These are phyloP conservation scores for Apostichopus californicus DNA, from an alignment of 35 echinoderm and acorn worm species.

Conservation along the genomic window DNA sequence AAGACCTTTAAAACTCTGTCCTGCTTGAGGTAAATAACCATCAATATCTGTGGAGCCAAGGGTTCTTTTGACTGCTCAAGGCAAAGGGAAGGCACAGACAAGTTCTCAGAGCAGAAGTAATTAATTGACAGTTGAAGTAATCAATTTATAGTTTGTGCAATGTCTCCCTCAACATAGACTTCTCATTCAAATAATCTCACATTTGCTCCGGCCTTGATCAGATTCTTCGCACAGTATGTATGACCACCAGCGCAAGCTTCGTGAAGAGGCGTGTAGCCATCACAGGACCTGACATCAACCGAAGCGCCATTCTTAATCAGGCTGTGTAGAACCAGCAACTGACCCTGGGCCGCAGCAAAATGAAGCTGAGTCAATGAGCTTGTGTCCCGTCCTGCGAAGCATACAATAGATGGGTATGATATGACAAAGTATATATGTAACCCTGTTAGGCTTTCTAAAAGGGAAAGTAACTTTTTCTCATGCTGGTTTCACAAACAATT, in stretches of 20 bases:
- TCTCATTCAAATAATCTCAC: conserved; percentile 43
- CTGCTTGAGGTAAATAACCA: too few relatives aligned
- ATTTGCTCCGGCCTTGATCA: conserved; percentile 85
- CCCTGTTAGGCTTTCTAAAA: too few relatives aligned
- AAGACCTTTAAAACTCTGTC: too few relatives aligned
- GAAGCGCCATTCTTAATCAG: conserved; percentile 62
- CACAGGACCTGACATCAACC: conserved; percentile 67
- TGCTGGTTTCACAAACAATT: too few relatives aligned
- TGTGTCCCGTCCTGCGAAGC: neutral
- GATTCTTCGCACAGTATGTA: conserved; percentile 65
- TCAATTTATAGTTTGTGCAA: too few relatives aligned
- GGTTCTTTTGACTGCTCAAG: too few relatives aligned
- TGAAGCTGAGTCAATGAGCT: conserved; percentile 61
- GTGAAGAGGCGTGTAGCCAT: conserved; percentile 83
- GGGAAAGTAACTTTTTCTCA: too few relatives aligned
- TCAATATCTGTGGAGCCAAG: too few relatives aligned
- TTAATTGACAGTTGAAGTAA: too few relatives aligned
- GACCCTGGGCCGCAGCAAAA: conserved; percentile 69
- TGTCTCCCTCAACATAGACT: too few relatives aligned
- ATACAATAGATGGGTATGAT: neutral
- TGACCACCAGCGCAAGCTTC: conserved; percentile 82
- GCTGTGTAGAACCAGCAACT: conserved; percentile 72
- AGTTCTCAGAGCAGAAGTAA: too few relatives aligned
- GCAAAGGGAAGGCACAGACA: too few relatives aligned
- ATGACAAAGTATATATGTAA: neutral